Evolutionary conservation across 30 jellyfish, hydroid and myxozoan genomes (phyloP).

Genomic region (Calvadosia cruxmelitensis): DNA sequence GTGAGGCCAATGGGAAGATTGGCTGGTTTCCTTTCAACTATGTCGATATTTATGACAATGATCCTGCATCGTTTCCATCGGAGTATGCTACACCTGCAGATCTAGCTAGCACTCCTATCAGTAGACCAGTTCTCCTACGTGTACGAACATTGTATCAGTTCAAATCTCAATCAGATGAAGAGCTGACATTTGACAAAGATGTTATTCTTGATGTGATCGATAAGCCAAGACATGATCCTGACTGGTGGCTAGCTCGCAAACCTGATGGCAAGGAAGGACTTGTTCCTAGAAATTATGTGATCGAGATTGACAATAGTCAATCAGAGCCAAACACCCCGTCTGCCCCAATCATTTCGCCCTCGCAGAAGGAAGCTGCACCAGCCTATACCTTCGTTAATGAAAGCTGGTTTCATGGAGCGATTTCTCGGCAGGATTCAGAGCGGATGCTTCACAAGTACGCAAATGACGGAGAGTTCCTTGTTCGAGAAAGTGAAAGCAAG

Average conservation of each 20-base stretch:
- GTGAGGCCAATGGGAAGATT: conserved; percentile 65
- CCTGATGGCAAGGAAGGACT: conserved; percentile 78
- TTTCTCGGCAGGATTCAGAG: conserved; percentile 66
- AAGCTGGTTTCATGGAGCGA: conserved; percentile 86
- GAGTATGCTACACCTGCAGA: conserved; percentile 81
- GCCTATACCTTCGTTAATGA: conserved; percentile 57
- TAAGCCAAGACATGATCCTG: conserved; percentile 90
- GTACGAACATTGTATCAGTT: conserved; percentile 79
- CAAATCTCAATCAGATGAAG: conserved; percentile 73
- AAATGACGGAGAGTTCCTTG: conserved; percentile 61
- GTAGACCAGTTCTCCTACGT: conserved; percentile 44
- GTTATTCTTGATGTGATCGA: conserved; percentile 51
- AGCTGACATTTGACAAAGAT: conserved; percentile 80
- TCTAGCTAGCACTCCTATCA: conserved; percentile 23
- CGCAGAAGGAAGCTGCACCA: conserved; percentile 13
- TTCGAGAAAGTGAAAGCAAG: conserved; percentile 92
- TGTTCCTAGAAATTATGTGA: conserved; percentile 90
- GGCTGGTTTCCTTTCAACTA: conserved; percentile 94
- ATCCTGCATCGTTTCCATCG: conserved; percentile 33
- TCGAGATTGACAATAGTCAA: conserved; percentile 38
- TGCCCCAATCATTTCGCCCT: not conserved
- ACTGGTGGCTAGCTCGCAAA: conserved; percentile 95
- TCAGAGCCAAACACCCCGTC: not conserved
- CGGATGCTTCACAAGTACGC: conserved; percentile 48
- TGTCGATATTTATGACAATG: conserved; percentile 33